Evolutionary conservation across 2,888 invertebrate genomes (phyloP), one percentile per base, ranked within the genome.

Genomic region (Prosopocoilus inquinatus): DNA sequence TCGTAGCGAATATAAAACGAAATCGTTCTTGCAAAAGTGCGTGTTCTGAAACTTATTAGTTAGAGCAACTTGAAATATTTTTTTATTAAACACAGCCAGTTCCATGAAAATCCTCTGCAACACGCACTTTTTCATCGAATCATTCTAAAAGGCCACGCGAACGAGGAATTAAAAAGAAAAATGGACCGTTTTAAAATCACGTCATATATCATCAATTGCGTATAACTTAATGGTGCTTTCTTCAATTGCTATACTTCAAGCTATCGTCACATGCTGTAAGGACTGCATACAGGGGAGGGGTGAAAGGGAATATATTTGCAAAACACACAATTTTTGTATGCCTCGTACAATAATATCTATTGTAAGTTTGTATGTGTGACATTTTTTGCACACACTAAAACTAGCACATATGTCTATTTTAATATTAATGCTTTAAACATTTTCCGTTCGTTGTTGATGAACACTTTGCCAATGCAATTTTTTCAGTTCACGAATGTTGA

Each of bases 231-330:
- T 75, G 75, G 75, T 76, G 77, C 76, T 76, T 77, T 78, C 75
- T 76, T 75, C 75, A 75, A 75, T 73, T 74, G 76, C 76, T 75
- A 73, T 70, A 74, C 72, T 74, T 77, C 75, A 76, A 76, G 76
- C 76, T 76, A 76, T 75, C 75, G 76, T 77, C 77, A 77, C 77
- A 76, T 75, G 76, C 76, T 77, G 74, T 72, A 75, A 74, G 76
- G 74, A 75, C 73, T 72, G 75, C 75, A 70, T 67, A 65, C 33
- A 69, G 74, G 75, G 77, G 73, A 75, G 76, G 77, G 77, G 76
- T 75, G 73, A 74, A 73, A 66, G 72, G 73, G 73, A 70, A 70
- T 69, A 67, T 70, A 70, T 72, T 69, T 71, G 70, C 68, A 67
- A 16, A 69, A 70, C 68, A 74, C 72, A 75, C 67, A 73, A 74